phyloP scores from a whole-genome alignment of 2,113 vertebrate species.

The Thalassarche chlororhynchos region DNA sequence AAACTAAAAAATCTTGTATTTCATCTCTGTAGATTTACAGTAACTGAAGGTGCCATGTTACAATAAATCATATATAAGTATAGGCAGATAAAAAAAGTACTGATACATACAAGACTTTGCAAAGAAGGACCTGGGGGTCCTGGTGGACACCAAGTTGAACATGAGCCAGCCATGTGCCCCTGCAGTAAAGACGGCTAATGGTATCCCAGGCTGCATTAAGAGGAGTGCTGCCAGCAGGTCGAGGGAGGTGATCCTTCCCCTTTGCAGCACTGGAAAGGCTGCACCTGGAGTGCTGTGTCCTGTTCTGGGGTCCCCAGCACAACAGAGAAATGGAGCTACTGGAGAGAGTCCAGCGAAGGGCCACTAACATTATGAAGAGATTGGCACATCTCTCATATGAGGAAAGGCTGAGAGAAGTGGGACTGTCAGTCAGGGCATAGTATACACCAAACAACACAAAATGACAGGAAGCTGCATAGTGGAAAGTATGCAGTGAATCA shows the following conservation, averaged over 20 bases:
- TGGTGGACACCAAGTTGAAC: background rate
- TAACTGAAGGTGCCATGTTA: background rate
- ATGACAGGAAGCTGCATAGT: background rate
- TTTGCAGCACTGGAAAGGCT: background rate
- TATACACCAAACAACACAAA: rapidly evolving
- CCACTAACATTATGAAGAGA: background rate
- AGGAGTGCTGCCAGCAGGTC: rapidly evolving
- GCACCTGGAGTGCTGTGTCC: background rate
- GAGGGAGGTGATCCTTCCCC: background rate
- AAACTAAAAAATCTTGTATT: background rate
- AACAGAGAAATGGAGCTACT: background rate
- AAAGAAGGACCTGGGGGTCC: background rate
- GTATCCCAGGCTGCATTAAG: rapidly evolving
- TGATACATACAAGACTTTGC: background rate
- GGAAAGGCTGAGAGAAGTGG: background rate
- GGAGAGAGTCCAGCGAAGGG: background rate
- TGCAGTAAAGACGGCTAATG: background rate
- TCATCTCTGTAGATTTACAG: background rate
- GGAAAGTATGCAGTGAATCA: background rate
- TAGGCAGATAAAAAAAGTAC: background rate
- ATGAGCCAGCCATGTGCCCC: rapidly evolving
- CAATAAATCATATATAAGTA: background rate
- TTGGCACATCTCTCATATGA: background rate
- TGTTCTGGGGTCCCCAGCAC: background rate
- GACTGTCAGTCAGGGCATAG: background rate